Conservation (phyloP, 2,113 vertebrate species). For the Papio anubis region DNA sequence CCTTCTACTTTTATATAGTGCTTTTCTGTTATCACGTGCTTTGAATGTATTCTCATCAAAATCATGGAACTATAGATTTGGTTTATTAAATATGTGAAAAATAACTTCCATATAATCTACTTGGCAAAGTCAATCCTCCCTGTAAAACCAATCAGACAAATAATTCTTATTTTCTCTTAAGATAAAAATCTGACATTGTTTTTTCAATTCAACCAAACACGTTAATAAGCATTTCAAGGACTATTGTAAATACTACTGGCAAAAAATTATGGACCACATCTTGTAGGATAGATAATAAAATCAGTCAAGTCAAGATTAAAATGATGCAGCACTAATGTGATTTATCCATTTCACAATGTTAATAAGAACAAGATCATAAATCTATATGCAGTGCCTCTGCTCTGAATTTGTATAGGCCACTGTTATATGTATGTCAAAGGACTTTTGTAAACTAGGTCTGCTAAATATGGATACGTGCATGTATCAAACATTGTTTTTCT, state of each 20-base stretch:
- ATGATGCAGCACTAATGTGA: constrained; percentile 39
- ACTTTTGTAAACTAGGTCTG: background rate
- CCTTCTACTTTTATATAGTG: background rate
- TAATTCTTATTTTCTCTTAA: background rate
- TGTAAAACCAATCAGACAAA: background rate
- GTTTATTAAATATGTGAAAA: background rate
- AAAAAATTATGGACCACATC: background rate
- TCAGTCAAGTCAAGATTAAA: constrained; percentile 29
- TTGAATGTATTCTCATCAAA: constrained; percentile 19
- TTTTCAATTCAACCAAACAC: background rate
- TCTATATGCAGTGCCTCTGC: constrained; percentile 16
- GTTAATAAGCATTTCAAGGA: constrained; percentile 24
- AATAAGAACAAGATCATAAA: constrained; percentile 45
- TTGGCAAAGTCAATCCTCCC: background rate
- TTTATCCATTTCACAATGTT: constrained; percentile 45
- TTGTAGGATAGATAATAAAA: constrained; percentile 36
- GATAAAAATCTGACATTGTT: background rate
- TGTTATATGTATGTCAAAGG: background rate
- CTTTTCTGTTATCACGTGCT: background rate
- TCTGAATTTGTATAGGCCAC: background rate
- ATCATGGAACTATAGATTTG: background rate
- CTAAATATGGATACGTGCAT: background rate
- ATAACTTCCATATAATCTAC: background rate
- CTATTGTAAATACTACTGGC: background rate
- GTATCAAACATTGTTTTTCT: background rate